Base-by-base conservation (phyloP, 1,140 invertebrate species). In the Ptiloglossa arizonensis region DNA sequence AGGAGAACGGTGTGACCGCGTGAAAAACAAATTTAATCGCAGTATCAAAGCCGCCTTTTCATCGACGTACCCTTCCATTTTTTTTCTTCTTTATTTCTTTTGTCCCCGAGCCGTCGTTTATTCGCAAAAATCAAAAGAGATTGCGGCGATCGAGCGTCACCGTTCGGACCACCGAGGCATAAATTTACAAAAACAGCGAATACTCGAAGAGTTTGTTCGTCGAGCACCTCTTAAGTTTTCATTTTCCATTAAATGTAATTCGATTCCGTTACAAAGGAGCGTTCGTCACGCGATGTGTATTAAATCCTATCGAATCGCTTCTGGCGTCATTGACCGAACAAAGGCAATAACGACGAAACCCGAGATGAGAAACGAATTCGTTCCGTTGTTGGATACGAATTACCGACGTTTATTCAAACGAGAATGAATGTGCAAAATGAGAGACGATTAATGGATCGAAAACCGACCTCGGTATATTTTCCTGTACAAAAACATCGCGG, bases 21-120 rank as follows among this genome's bases (percentile, higher is more conserved):
- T 32, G 52, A 68, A 75, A 75, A 68, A 75, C 73, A 75, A 69
- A 75, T 75, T 75, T 75, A 68, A 75, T 69, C 73, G 64, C 59
- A 9, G 27, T 48, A 48, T 63, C 75, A 63, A 56, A 54, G 46
- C 24, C 2, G 8, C 15, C 38, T 46, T 56, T 56, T 5, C 67
- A 63, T 78, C 68, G 27, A 24, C 22, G 1, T 63, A 22, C 9
- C 41, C 17, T 44, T 8, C 35, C 11, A 24, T 75, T 52, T 27
- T 19, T 35, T 71, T 54, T 5, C 27, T 44, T n/a, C 41, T 29
- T 27, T 41, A 29, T 41, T 35, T 6, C 19, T 27, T 13, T 1
- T n/a, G 19, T 22, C 50, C 1, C 1, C 1, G 32, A 24, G n/a
- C 6, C 5, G n/a, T 64, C 52, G 35, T 52, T 63, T 11, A 29